phyloP scores from a whole-genome alignment of 2,113 vertebrate species.

The Sapayoa aenigma region DNA sequence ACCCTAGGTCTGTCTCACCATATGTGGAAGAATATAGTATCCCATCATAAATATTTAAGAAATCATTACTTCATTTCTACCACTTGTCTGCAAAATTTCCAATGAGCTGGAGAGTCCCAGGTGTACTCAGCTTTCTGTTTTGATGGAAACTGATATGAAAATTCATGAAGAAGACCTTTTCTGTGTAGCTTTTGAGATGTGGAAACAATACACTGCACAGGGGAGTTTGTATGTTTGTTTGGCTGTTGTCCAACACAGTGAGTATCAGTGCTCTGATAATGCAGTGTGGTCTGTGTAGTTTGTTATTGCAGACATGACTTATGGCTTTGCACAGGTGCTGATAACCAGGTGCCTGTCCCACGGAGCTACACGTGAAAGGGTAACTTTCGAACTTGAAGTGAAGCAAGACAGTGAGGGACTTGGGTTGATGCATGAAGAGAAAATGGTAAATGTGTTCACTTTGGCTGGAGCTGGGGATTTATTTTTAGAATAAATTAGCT shows the following conservation, averaged over 20 bases:
- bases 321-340: neutral
- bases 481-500: neutral
- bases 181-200: neutral
- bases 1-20: neutral
- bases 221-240: fast-evolving
- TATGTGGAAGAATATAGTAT: neutral
- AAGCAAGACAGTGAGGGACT: neutral
- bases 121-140: neutral
- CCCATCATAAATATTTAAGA: neutral
- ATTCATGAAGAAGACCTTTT: neutral
- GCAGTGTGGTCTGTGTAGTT: neutral
- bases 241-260: neutral
- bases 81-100: neutral
- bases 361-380: neutral
- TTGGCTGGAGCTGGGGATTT: neutral
- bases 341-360: neutral
- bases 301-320: neutral
- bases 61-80: neutral
- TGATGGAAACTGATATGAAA: neutral
- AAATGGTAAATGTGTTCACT: neutral
- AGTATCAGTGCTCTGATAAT: neutral
- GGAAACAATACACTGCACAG: fast-evolving
- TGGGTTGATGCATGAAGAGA: neutral
- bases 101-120: neutral
- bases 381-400: neutral